Percentiles rank a stretch among this genome's conserved stretches.
Evolutionary conservation across 2,113 vertebrate species (phyloP).

Genomic region (Procavia capensis): DNA sequence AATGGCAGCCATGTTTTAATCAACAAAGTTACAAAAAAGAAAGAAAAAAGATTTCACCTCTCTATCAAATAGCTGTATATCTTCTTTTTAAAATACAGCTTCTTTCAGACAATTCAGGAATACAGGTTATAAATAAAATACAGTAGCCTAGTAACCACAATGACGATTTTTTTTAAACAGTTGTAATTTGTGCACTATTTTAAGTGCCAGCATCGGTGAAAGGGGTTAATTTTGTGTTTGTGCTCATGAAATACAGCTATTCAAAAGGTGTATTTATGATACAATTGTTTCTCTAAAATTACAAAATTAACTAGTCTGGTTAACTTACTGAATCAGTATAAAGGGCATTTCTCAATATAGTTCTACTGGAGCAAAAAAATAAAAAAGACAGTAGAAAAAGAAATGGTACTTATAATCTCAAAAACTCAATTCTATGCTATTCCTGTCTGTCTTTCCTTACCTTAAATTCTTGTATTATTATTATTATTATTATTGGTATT

Average conservation of each 20-base stretch:
- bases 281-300: constrained; percentile 52
- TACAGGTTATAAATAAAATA: background rate
- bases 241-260: background rate
- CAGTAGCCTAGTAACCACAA: background rate
- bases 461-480: background rate
- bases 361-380: background rate
- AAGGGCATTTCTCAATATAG: background rate
- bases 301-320: constrained; percentile 16
- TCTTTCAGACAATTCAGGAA: background rate
- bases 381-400: background rate
- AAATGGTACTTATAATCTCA: background rate
- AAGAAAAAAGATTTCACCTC: background rate
- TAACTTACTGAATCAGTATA: background rate
- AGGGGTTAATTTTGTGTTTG: constrained; percentile 17
- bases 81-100: background rate
- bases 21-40: constrained; percentile 10
- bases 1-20: background rate
- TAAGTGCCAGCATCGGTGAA: background rate
- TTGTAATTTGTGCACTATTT: background rate
- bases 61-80: background rate
- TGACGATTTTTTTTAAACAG: background rate
- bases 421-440: background rate
- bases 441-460: background rate
- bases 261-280: background rate
- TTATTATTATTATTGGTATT: background rate